Conservation (phyloP, 2,797 vertebrate genomes). For the Rhinogobio ventralis region DNA sequence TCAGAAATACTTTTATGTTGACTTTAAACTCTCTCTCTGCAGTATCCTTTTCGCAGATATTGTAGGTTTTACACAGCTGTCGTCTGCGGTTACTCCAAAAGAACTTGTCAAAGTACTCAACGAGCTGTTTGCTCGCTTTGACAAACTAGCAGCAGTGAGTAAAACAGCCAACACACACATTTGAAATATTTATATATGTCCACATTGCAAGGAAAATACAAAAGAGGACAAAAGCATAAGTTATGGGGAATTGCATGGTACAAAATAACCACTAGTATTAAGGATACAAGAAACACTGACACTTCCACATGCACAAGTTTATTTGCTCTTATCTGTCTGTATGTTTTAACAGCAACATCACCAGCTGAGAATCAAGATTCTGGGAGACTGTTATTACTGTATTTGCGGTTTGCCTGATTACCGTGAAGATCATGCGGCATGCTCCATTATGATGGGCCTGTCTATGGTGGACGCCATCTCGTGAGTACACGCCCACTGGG, state of each 20-base stretch:
- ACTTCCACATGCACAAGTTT: neutral
- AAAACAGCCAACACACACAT: neutral
- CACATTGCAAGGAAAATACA: neutral
- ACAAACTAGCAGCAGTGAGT: conserved; percentile 92
- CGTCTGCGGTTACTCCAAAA: conserved; percentile 90
- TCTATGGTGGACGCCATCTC: conserved; percentile 96
- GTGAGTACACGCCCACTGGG: conserved; percentile 75
- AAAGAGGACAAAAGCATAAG: neutral
- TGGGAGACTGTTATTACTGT: conserved; percentile 97
- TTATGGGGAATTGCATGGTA: neutral
- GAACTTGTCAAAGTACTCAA: conserved; percentile 96
- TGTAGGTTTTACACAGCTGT: conserved; percentile 95
- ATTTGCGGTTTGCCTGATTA: conserved; percentile 95
- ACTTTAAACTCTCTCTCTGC: neutral
- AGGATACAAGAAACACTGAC: conserved; percentile 20
- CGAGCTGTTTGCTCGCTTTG: conserved; percentile 93
- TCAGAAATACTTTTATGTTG: neutral
- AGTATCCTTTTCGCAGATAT: conserved; percentile 98
- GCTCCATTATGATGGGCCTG: conserved; percentile 94
- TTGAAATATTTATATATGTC: neutral
- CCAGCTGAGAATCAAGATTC: conserved; percentile 94
- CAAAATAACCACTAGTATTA: neutral
- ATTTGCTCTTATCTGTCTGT: conserved; percentile 11
- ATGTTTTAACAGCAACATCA: conserved; percentile 82
- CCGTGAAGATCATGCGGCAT: conserved; percentile 91